phyloP scores from a whole-genome alignment of 35 echinoderm and acorn worm species.

The Ptychodera flava region DNA sequence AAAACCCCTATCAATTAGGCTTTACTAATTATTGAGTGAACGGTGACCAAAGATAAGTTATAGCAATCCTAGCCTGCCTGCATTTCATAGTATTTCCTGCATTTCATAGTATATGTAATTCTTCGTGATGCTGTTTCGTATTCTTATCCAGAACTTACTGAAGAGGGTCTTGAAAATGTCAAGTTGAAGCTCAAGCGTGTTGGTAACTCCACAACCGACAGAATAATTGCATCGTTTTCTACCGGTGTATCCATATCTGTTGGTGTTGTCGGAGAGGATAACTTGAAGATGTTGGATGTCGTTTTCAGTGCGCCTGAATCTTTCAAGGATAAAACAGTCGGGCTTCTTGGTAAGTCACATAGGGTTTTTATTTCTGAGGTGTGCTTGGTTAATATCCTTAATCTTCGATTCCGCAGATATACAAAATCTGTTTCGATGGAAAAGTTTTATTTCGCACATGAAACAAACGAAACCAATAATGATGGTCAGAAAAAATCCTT shows the following conservation, averaged over 20 bases:
- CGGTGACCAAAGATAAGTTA: too few species aligned
- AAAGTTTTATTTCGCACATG: too few species aligned
- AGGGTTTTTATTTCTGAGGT: too few species aligned
- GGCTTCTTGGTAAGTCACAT: constrained; percentile 53
- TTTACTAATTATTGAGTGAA: neutral
- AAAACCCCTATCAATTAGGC: neutral
- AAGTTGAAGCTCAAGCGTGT: neutral
- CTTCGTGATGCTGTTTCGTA: neutral
- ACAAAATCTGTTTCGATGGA: too few species aligned
- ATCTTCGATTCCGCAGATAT: too few species aligned
- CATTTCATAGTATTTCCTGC: too few species aligned
- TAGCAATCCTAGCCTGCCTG: too few species aligned
- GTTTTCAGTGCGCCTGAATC: neutral
- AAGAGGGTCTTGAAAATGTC: neutral
- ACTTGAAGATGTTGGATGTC: neutral
- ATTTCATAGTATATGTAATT: neutral
- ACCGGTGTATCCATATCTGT: neutral
- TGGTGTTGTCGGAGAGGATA: neutral
- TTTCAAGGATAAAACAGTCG: constrained; percentile 43
- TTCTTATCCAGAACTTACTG: neutral
- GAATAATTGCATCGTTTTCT: neutral
- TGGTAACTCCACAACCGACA: neutral
- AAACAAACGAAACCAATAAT: too few species aligned
- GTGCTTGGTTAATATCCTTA: too few species aligned
- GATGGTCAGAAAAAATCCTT: too few species aligned